Percentiles rank a stretch among this genome's conserved stretches.
Conservation (phyloP, 2,888 invertebrate species). For the Schrankia costaestrigalis region DNA sequence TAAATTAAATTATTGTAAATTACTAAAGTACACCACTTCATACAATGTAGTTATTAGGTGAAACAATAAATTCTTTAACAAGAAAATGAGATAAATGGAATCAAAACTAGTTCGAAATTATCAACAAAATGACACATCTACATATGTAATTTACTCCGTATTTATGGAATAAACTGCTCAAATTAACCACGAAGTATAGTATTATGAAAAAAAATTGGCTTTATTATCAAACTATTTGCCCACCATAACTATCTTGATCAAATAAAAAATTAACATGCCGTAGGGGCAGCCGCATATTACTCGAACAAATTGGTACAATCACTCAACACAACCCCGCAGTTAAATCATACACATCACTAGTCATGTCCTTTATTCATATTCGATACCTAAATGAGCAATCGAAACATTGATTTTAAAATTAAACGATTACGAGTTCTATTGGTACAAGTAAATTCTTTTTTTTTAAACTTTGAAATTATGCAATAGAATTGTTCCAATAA, state of each 20-base stretch:
- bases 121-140: slow-evolving; percentile 65
- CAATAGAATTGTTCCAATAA: slow-evolving; percentile 51
- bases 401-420: slow-evolving; percentile 10
- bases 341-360: slow-evolving; percentile 39
- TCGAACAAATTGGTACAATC: slow-evolving; percentile 67
- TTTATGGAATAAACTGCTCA: slow-evolving; percentile 53
- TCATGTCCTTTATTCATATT: slow-evolving; percentile 14
- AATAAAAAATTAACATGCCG: slow-evolving; percentile 70
- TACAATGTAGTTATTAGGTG: slow-evolving; percentile 12
- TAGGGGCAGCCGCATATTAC: slow-evolving; percentile 57
- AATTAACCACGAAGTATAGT: slow-evolving; percentile 48
- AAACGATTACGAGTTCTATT: slow-evolving; percentile 8
- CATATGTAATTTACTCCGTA: slow-evolving; percentile 63
- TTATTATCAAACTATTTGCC: slow-evolving; percentile 73
- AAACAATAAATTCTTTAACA: slow-evolving; percentile 49
- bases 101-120: slow-evolving; percentile 68
- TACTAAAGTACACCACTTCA: neutral
- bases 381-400: slow-evolving; percentile 1
- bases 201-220: slow-evolving; percentile 78
- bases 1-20: too few species aligned
- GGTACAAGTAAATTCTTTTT: slow-evolving; percentile 20
- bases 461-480: slow-evolving; percentile 25
- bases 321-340: slow-evolving; percentile 41
- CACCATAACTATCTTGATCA: slow-evolving; percentile 68
- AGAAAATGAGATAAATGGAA: slow-evolving; percentile 68